Evolutionary conservation across 35 echinoderm and acorn worm genomes (phyloP).

Genomic region (Anneissia japonica): DNA sequence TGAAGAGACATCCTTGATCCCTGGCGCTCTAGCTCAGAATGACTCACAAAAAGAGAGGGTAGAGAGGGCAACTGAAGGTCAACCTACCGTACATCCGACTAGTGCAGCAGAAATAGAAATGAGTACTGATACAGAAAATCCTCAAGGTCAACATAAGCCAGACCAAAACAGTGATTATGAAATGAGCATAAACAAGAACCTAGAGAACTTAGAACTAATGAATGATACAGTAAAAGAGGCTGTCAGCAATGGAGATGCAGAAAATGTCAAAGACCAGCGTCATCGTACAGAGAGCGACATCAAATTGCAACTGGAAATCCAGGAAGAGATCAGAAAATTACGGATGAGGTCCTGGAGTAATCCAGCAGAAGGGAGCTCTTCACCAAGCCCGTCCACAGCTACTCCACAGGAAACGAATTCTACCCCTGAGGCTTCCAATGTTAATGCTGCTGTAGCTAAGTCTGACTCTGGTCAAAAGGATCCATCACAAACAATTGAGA

Average conservation of each 20-base stretch:
- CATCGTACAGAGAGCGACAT: constrained; percentile 57
- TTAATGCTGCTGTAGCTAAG: background rate
- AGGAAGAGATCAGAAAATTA: constrained; percentile 52
- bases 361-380: background rate
- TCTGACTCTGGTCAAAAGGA: background rate
- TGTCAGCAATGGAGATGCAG: background rate
- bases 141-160: background rate
- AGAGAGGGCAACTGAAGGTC: background rate
- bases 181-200: background rate
- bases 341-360: constrained; percentile 14
- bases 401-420: background rate
- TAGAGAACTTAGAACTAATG: background rate
- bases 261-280: background rate
- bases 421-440: background rate
- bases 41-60: background rate
- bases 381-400: constrained; percentile 41
- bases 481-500: background rate
- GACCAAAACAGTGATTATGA: background rate
- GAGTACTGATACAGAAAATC: background rate
- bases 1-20: background rate
- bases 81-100: background rate
- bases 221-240: background rate
- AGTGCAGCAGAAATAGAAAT: background rate
- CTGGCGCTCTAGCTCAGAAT: background rate
- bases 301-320: constrained; percentile 61